Base-by-base conservation (phyloP, 2,888 invertebrate species). In the Caenorhabditis virilis region DNA sequence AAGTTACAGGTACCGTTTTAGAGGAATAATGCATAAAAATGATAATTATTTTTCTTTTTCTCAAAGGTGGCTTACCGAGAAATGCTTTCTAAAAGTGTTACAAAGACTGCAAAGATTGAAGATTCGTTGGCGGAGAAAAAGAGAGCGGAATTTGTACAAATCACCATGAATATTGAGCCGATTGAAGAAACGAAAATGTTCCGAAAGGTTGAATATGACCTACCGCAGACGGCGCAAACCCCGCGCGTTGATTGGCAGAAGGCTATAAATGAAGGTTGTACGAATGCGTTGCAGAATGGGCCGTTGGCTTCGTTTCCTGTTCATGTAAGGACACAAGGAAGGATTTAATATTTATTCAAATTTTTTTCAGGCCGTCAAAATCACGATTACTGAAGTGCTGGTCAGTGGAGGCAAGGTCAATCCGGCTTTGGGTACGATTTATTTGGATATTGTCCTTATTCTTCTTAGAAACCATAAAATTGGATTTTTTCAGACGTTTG, bases 261-360 rank as follows among this genome's bases (percentile, higher is more conserved):
- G 53, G 89, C 91, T 2, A 86, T 94, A 22, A 88, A 88, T 55
- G 76, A 77, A 53, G 83, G 83, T 15, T 75, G 78, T 46, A 25
- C 55, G 15, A 76, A 76, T 50, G 91, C 90, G 0, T 84, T 93
- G 6, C 82, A 87, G 47, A 88, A 89, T 83, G 98, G 98, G 13
- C 93, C 95, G 0, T 89, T 91, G 78, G 86, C 95, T 22, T 89
- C 90, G 26, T 93, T 90, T 76, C 92, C 91, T 55, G 90, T 92
- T 7, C 66, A 71, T 52, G 49, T 26, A n/a, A 47, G 15, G 20
- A 23, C 9, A 20, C 11, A 15, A 39, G 15, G 41, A 13, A 42
- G 7, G 23, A 25, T 43, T 23, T 35, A 43, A 25, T 15, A 42
- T 15, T 49, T n/a, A n/a, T n/a, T n/a, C n/a, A n/a, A n/a, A n/a